Evolutionary conservation across 2,113 vertebrate genomes (phyloP).

Genomic region (Melierax canorus): DNA sequence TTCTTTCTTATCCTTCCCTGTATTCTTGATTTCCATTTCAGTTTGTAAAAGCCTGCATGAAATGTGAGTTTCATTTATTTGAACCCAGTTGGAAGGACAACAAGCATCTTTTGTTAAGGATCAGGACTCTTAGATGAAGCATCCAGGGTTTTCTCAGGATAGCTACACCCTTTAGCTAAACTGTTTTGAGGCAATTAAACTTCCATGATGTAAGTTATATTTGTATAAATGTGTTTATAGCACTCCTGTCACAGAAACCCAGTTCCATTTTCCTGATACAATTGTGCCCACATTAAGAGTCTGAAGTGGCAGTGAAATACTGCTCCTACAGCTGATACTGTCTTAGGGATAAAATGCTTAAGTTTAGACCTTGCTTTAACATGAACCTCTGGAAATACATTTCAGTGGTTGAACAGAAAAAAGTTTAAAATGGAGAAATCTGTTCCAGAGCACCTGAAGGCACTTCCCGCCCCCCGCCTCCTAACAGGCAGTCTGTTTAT

Average conservation of each 20-base stretch:
- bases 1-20: background rate
- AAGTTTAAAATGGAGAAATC: background rate
- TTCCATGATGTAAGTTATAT: background rate
- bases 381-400: background rate
- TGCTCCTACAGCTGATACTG: background rate
- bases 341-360: background rate
- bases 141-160: background rate
- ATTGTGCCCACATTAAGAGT: background rate
- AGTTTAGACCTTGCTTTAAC: background rate
- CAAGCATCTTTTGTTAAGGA: background rate
- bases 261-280: background rate
- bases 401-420: background rate
- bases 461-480: accelerated
- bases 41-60: background rate
- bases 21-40: background rate
- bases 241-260: background rate
- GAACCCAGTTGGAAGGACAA: background rate
- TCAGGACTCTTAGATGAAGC: background rate
- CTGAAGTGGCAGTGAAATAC: background rate
- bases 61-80: background rate
- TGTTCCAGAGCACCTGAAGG: background rate
- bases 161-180: background rate
- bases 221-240: background rate
- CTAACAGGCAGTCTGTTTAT: background rate
- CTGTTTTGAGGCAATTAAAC: background rate